These are phyloP conservation scores for Nysson spinosus DNA, from an alignment of 2,888 invertebrate species.

Conservation along the genomic window DNA sequence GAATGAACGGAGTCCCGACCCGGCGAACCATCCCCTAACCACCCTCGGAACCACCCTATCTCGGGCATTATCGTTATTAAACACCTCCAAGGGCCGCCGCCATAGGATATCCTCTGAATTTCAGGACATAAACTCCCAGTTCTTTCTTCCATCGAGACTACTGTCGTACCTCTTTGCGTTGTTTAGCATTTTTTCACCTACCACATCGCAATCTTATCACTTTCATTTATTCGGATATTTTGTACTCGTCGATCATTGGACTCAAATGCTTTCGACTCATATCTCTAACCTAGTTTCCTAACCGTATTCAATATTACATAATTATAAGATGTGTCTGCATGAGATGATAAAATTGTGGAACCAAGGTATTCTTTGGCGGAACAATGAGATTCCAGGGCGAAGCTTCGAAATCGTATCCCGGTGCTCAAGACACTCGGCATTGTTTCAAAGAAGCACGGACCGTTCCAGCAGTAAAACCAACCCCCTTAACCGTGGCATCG, in stretches of 20 bases:
- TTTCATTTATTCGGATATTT: too few species aligned
- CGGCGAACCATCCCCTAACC: conserved; percentile 47
- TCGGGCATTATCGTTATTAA: conserved; percentile 77
- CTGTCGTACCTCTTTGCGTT: neutral
- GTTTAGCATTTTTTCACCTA: neutral
- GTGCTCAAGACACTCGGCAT: conserved; percentile 65
- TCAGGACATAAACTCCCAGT: conserved; percentile 31
- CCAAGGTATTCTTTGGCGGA: conserved; percentile 17
- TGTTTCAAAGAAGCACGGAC: conserved; percentile 69
- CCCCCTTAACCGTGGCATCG: conserved; percentile 53
- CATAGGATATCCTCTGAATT: conserved; percentile 42
- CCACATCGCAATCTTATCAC: neutral
- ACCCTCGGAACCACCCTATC: conserved; percentile 68
- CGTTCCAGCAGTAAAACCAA: conserved; percentile 57
- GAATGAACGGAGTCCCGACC: conserved; percentile 73
- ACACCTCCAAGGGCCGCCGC: conserved; percentile 67
- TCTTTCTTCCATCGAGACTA: neutral
- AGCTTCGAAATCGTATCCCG: conserved; percentile 58
- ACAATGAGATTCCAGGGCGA: conserved; percentile 34
- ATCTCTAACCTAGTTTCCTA: too few species aligned
- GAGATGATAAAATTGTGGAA: conserved; percentile 3
- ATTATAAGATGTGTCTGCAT: too few species aligned
- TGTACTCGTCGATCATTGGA: too few species aligned
- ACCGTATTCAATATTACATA: too few species aligned
- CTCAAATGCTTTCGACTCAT: too few species aligned